A percentile compares a stretch with the other conserved stretches of the same genome.
Conservation (phyloP, 2,888 invertebrate species). For the Ariolimax columbianus region DNA sequence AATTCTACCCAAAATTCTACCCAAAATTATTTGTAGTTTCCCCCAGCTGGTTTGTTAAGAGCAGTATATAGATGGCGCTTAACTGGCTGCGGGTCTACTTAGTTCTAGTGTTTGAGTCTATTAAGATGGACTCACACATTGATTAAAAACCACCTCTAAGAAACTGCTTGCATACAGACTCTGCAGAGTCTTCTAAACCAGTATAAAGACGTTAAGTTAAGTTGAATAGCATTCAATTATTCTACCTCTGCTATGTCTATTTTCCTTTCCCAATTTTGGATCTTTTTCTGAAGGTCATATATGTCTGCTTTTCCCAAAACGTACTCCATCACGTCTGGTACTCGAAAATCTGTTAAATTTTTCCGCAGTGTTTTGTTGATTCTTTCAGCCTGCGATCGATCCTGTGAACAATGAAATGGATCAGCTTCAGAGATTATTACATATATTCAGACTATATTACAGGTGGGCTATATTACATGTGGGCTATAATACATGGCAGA, state of each 20-base stretch:
- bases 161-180: background rate
- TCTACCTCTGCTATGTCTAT: slow-evolving; percentile 79
- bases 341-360: slow-evolving; percentile 77
- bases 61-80: no score
- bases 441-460: no score
- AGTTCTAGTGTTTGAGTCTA: no score
- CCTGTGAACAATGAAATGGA: slow-evolving; percentile 67
- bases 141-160: background rate
- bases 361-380: slow-evolving; percentile 76
- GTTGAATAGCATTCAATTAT: background rate
- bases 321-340: slow-evolving; percentile 79
- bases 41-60: no score
- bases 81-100: no score
- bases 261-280: slow-evolving; percentile 79
- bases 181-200: background rate
- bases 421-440: no score
- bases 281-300: slow-evolving; percentile 78
- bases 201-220: background rate
- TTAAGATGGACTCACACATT: background rate
- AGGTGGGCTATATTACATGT: no score
- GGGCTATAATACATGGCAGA: no score
- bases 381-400: slow-evolving; percentile 75
- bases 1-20: no score
- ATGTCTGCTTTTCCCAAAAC: slow-evolving; percentile 77
- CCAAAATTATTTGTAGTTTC: no score